Percentiles rank a stretch among this genome's conserved stretches.
Conservation (phyloP, 2,888 invertebrate genomes). For the Stenichneumon culpator region DNA sequence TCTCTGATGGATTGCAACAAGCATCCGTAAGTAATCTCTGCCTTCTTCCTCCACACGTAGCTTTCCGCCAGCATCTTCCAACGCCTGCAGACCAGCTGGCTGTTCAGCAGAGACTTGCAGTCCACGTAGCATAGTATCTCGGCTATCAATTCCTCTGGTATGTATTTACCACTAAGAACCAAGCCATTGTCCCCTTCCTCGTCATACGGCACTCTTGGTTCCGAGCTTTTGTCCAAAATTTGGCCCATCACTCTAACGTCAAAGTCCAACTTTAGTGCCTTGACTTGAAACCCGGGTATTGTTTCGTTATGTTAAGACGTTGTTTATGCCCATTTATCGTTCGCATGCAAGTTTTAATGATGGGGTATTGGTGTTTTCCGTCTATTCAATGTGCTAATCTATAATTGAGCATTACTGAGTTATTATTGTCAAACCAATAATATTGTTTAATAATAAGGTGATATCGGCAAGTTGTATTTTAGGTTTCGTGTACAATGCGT, state of each 20-base stretch:
- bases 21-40: slow-evolving; percentile 74
- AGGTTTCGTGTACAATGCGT: too few relatives aligned
- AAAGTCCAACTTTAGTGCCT: neutral
- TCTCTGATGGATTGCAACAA: slow-evolving; percentile 77
- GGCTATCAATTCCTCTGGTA: slow-evolving; percentile 86
- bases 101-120: slow-evolving; percentile 82
- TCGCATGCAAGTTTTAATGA: neutral
- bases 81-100: slow-evolving; percentile 86
- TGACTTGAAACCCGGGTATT: neutral
- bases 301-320: neutral
- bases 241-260: slow-evolving; percentile 60
- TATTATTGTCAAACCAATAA: neutral
- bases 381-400: neutral
- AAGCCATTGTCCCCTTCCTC: slow-evolving; percentile 82
- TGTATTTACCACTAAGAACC: slow-evolving; percentile 79
- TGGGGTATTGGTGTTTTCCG: neutral
- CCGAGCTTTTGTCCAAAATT: slow-evolving; percentile 23
- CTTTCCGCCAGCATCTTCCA: slow-evolving; percentile 86
- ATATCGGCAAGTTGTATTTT: too few relatives aligned
- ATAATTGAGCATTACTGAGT: neutral
- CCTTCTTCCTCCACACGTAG: slow-evolving; percentile 84
- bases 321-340: neutral
- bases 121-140: slow-evolving; percentile 84
- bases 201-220: slow-evolving; percentile 54
- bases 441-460: neutral